Evolutionary conservation across 2,113 vertebrate species (phyloP).

Genomic region (Tragelaphus imberbis): DNA sequence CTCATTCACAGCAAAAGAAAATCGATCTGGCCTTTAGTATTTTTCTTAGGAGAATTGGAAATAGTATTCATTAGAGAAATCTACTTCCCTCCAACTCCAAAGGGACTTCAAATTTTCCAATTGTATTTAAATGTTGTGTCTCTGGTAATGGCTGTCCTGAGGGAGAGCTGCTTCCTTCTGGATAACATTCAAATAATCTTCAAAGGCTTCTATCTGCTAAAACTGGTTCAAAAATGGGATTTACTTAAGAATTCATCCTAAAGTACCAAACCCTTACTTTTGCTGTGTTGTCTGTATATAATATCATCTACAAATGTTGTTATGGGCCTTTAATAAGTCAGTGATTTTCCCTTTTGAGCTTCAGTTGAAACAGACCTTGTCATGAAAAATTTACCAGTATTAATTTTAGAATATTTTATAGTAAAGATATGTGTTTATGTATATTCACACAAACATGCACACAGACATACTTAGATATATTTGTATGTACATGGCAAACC

Average conservation of each 20-base stretch:
- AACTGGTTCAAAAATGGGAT: not conserved
- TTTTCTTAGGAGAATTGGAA: conserved; percentile 30
- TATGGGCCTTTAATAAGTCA: not conserved
- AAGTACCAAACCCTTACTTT: not conserved
- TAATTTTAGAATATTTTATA: not conserved
- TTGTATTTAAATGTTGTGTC: not conserved
- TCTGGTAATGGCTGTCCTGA: not conserved
- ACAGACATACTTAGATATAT: not conserved
- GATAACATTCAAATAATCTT: not conserved
- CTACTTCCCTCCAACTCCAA: not conserved
- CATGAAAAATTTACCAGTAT: not conserved
- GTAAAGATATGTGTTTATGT: not conserved
- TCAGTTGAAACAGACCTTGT: not conserved
- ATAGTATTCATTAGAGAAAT: conserved; percentile 20
- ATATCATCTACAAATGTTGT: not conserved
- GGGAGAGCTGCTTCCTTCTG: not conserved
- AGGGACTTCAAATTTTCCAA: conserved; percentile 37
- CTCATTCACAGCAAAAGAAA: not conserved
- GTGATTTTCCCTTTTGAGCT: not conserved
- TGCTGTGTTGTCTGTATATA: not conserved
- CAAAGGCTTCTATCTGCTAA: not conserved
- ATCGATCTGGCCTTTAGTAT: not conserved
- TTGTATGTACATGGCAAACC: not conserved
- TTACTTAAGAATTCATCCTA: not conserved
- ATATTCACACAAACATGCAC: not conserved